Evolutionary conservation across 2,797 vertebrate species (phyloP), one percentile per base, ranked within the genome.

Genomic region (Botia almorhae): DNA sequence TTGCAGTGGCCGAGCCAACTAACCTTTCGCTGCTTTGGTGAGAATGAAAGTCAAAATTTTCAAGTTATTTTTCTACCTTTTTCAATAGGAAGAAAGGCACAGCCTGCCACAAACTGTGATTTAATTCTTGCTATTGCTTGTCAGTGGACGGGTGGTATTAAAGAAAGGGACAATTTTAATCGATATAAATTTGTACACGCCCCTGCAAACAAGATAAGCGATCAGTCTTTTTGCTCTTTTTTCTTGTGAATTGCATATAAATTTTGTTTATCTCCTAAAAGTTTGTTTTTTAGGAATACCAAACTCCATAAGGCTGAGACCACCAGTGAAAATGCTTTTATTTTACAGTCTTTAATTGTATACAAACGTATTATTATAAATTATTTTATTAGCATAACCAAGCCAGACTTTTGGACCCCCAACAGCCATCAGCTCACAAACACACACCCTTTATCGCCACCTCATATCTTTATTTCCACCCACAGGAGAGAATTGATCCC

Each of bases 1-100:
- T 56, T 76, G 78, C 58, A 67, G 69, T 26, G 75, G 48, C 69
- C 43, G 39, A 51, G 67, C 64, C 80, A 74, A 56, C 36, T 84
- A 82, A 82, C 76, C 78, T 83, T 85, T 86, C 61, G 78, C 39
- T 3, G 12, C 58, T 78, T 79, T 76, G 63, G 46, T 69, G 72
- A 60, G 65, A 58, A 73, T 81, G 33, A 76, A 76, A 56, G 64
- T 60, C 61, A 80, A 64, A 61, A 5, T 61, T 26, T 2, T 58
- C 14, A 56, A 33, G 39, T 63, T 21, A 16, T 56, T 23, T 61
- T 74, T 83, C 78, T 63, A 7, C 33, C 14, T 39, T 55, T 78
- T 72, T 39, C 29, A 43, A 19, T n/a, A 60, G 53, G 4, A 55
- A 3, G 11, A 56, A 76, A 4, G 39, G 10, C 17, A 67, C 33